Conservation (phyloP, 2,888 invertebrate species). For the Limnephilus marmoratus region DNA sequence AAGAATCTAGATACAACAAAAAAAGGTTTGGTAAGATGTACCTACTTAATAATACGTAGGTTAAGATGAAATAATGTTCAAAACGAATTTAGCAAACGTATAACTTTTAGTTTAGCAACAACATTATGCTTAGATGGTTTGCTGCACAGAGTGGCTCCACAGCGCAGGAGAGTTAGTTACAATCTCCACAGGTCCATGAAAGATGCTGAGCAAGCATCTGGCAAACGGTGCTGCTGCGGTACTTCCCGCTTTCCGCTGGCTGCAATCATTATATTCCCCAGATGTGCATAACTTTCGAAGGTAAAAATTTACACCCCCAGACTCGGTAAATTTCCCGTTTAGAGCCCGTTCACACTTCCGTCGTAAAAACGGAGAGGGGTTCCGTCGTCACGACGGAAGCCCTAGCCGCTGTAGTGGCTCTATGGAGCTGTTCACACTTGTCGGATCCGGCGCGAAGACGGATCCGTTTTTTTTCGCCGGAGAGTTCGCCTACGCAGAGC, state of each 20-base stretch:
- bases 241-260: background rate
- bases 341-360: no score
- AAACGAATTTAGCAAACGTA: background rate
- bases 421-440: no score
- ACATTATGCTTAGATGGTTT: background rate
- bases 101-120: background rate
- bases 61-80: background rate
- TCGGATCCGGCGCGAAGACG: no score
- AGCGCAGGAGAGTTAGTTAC: background rate
- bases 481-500: no score
- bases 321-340: background rate
- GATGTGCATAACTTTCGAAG: slow-evolving; percentile 6
- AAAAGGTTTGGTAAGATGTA: no score
- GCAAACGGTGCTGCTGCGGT: background rate
- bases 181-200: slow-evolving; percentile 17
- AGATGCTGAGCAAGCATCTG: slow-evolving; percentile 13
- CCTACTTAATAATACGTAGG: no score
- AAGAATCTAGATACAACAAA: no score
- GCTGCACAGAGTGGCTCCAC: background rate
- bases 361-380: no score
- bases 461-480: no score
- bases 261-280: slow-evolving; percentile 23
- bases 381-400: no score
- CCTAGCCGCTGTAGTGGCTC: no score
- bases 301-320: background rate